These are phyloP conservation scores for Hemiprocne comata DNA, from an alignment of 2,113 vertebrate species.

Conservation along the genomic window DNA sequence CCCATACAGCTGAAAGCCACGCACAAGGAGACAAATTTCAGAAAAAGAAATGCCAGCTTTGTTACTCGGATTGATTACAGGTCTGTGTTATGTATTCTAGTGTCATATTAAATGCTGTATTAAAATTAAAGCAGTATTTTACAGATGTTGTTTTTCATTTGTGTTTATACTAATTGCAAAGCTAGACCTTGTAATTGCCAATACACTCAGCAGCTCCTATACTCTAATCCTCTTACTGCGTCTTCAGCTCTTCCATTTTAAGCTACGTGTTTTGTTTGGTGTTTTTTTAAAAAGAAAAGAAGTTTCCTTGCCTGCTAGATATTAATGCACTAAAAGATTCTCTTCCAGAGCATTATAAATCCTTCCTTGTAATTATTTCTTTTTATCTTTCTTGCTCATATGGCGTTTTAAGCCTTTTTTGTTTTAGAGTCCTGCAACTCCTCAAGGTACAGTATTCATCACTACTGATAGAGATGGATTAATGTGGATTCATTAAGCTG, in stretches of 20 bases:
- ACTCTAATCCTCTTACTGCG: slow-evolving; percentile 9
- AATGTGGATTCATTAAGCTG: slow-evolving; percentile 41
- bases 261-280: neutral
- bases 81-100: neutral
- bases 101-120: neutral
- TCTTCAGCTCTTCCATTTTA: neutral
- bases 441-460: slow-evolving; percentile 31
- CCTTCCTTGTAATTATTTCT: slow-evolving; percentile 28
- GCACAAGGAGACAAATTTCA: neutral
- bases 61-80: neutral
- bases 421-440: slow-evolving; percentile 5
- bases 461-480: slow-evolving; percentile 39
- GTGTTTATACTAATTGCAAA: neutral
- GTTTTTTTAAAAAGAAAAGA: neutral
- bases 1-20: neutral
- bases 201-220: neutral
- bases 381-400: slow-evolving; percentile 30
- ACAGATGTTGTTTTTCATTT: neutral
- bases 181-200: slow-evolving; percentile 13
- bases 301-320: neutral
- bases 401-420: slow-evolving; percentile 13
- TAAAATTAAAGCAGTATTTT: slow-evolving; percentile 8
- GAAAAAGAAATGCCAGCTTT: neutral
- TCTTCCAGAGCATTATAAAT: slow-evolving; percentile 36
- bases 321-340: neutral